These are phyloP conservation scores for Seira musarum DNA, from an alignment of 2,888 invertebrate species.

Conservation along the genomic window DNA sequence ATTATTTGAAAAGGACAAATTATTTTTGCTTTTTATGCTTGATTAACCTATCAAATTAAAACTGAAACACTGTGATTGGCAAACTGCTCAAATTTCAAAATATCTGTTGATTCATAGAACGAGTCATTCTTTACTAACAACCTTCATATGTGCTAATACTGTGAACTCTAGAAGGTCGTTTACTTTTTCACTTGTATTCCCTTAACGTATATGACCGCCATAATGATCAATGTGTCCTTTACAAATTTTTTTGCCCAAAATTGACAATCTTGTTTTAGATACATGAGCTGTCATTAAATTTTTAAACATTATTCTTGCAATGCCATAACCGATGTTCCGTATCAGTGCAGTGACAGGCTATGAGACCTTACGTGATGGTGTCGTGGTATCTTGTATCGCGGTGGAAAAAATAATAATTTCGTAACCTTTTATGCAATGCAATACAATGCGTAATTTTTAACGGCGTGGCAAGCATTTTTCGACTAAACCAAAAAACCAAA, in stretches of 20 bases:
- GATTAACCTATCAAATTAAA: background rate
- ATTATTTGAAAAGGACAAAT: no score
- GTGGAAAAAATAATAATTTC: constrained; percentile 37
- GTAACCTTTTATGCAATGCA: constrained; percentile 28
- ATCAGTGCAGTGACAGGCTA: background rate
- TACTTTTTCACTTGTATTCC: no score
- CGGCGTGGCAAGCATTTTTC: no score
- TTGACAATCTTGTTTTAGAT: constrained; percentile 31
- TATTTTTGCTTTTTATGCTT: no score
- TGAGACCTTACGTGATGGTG: background rate
- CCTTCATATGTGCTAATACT: background rate
- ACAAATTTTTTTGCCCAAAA: constrained; percentile 42
- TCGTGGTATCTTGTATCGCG: background rate
- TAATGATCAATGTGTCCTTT: no score
- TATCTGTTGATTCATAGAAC: background rate
- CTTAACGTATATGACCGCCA: no score
- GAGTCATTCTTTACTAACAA: background rate
- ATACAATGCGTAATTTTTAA: no score
- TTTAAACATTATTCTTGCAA: background rate
- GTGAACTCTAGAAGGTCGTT: background rate
- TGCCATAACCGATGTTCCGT: background rate
- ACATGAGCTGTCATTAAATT: constrained; percentile 15
- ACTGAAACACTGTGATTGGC: constrained; percentile 32
- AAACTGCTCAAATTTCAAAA: constrained; percentile 38
- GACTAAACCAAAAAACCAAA: no score